These are phyloP conservation scores for Atherix ibis DNA, from an alignment of 2,888 invertebrate genomes.

Conservation along the genomic window DNA sequence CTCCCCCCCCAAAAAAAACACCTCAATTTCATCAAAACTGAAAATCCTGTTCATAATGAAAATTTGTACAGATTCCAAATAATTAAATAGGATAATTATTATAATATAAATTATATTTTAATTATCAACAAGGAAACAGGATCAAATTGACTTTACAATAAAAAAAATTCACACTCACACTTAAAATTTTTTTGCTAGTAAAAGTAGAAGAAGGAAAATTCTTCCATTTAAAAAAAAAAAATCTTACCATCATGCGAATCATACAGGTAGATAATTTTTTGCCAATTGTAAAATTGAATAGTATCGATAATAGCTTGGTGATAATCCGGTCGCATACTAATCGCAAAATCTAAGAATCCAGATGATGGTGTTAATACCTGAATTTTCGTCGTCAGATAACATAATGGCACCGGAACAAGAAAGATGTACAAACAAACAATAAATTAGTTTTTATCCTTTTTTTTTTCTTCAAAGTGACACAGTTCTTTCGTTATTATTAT, in stretches of 20 bases:
- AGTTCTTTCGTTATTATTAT: no score
- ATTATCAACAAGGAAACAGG: no score
- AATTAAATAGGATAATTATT: no score
- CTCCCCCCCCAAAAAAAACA: no score
- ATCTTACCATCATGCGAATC: conserved; percentile 62
- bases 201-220: no score
- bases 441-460: not conserved
- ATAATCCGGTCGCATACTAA: conserved; percentile 86
- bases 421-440: not conserved
- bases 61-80: no score
- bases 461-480: not conserved
- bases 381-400: not conserved
- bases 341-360: conserved; percentile 76
- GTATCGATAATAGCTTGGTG: conserved; percentile 91
- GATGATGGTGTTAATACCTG: conserved; percentile 76
- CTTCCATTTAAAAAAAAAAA: not conserved
- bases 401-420: conserved; percentile 1
- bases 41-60: no score
- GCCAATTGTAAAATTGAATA: conserved; percentile 78
- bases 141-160: no score
- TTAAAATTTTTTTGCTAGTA: no score
- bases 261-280: conserved; percentile 60
- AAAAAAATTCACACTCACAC: no score
- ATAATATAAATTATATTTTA: no score
- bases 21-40: no score